phyloP scores from a whole-genome alignment of 2,113 vertebrate species.

The Damaliscus lunatus region DNA sequence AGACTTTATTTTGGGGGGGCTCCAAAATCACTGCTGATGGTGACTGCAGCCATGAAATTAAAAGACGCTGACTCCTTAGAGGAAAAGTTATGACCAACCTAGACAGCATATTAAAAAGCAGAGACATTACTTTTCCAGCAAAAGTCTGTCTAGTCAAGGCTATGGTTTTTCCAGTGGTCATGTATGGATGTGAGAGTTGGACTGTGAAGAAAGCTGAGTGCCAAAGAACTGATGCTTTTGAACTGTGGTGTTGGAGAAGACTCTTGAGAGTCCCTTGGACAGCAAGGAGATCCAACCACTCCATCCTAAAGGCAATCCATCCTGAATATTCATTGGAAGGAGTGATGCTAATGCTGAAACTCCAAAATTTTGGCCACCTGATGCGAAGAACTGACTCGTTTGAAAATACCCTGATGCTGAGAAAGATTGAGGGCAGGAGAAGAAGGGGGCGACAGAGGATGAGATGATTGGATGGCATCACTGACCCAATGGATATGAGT shows the following conservation, averaged over 20 bases:
- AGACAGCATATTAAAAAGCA: neutral
- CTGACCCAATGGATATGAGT: neutral
- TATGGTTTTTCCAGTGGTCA: neutral
- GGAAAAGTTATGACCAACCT: neutral
- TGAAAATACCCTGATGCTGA: neutral
- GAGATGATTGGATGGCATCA: neutral
- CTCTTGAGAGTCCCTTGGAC: neutral
- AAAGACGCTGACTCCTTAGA: neutral
- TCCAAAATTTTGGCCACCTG: neutral
- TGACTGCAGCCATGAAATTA: neutral
- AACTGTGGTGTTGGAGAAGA: neutral
- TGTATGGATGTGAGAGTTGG: neutral
- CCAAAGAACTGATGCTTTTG: accelerated
- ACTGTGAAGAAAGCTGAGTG: neutral
- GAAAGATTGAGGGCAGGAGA: neutral
- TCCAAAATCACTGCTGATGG: neutral
- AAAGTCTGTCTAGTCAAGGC: neutral
- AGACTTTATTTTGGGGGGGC: accelerated
- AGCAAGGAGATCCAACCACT: neutral
- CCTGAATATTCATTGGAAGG: neutral
- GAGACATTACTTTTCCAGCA: neutral
- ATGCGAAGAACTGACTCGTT: neutral
- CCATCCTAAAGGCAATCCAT: neutral
- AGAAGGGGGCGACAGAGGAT: accelerated
- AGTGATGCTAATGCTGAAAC: neutral